phyloP scores from a whole-genome alignment of 2,888 invertebrate genomes.

The Tenthredo amoena region DNA sequence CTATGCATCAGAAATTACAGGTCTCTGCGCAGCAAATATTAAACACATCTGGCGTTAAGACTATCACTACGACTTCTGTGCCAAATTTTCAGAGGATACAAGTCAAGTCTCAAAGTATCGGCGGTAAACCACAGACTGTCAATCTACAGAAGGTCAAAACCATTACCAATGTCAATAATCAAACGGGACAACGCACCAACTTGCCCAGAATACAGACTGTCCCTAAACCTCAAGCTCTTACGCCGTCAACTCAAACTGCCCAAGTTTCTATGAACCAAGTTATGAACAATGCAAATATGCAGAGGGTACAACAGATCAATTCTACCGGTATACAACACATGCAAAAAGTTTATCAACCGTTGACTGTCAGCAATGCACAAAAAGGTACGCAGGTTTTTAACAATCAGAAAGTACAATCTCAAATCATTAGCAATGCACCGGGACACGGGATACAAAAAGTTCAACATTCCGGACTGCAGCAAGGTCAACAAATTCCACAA shows the following conservation, averaged over 20 bases:
- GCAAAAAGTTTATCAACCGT: slow-evolving; percentile 59
- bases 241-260: slow-evolving; percentile 56
- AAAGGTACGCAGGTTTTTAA: slow-evolving; percentile 61
- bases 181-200: slow-evolving; percentile 62
- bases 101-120: slow-evolving; percentile 63
- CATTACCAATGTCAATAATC: slow-evolving; percentile 60
- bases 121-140: slow-evolving; percentile 63
- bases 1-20: slow-evolving; percentile 64
- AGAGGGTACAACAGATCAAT: slow-evolving; percentile 63
- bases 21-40: slow-evolving; percentile 59
- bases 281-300: slow-evolving; percentile 65
- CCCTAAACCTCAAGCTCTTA: slow-evolving; percentile 65
- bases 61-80: slow-evolving; percentile 61
- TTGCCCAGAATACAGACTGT: slow-evolving; percentile 65
- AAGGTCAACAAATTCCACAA: slow-evolving; percentile 54
- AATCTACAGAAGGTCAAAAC: slow-evolving; percentile 70
- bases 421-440: slow-evolving; percentile 54
- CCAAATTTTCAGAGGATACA: slow-evolving; percentile 70
- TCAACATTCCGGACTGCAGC: slow-evolving; percentile 59
- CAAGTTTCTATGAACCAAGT: slow-evolving; percentile 67
- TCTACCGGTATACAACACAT: slow-evolving; percentile 52
- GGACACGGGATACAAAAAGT: slow-evolving; percentile 60
- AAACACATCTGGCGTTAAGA: slow-evolving; percentile 61
- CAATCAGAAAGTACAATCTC: slow-evolving; percentile 66
- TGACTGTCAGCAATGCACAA: slow-evolving; percentile 56